A percentile compares a stretch with the other conserved stretches of the same genome.
Evolutionary conservation across 37 sponge, comb jelly and placozoan species (phyloP).

Genomic region (Chondrosia reniformis): DNA sequence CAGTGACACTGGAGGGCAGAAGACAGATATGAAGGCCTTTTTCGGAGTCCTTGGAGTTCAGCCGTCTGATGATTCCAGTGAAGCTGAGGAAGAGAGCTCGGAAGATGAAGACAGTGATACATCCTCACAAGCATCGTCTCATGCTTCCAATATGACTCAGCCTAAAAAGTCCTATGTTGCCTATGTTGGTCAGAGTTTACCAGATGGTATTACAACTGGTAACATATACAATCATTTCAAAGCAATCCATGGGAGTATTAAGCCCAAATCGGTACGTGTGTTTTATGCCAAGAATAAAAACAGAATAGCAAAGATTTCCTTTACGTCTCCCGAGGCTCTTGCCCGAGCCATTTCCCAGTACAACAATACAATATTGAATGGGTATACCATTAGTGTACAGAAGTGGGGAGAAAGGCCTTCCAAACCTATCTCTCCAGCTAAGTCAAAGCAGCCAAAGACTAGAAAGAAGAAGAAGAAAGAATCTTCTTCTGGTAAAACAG

Average conservation of each 20-base stretch:
- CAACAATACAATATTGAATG: background rate
- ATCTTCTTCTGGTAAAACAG: too few relatives aligned
- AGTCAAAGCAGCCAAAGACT: too few relatives aligned
- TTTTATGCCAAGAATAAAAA: background rate
- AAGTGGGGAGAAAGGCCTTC: background rate
- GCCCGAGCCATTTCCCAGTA: background rate
- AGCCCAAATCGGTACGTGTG: too few relatives aligned
- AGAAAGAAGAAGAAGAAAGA: too few relatives aligned
- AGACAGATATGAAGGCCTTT: too few relatives aligned
- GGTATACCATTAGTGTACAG: background rate
- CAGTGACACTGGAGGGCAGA: too few relatives aligned
- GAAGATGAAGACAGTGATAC: too few relatives aligned
- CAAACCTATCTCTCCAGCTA: too few relatives aligned
- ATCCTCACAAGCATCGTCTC: too few relatives aligned
- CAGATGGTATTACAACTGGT: background rate
- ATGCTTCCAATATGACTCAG: background rate
- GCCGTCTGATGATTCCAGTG: too few relatives aligned
- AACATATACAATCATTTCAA: background rate
- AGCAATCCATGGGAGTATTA: background rate
- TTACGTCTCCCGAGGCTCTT: background rate
- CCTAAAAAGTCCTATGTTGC: slow-evolving; percentile 5
- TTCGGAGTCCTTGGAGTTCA: too few relatives aligned
- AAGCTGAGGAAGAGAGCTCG: too few relatives aligned
- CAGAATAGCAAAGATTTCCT: background rate
- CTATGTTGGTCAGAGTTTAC: background rate